A percentile compares a stretch with the other conserved stretches of the same genome.
phyloP scores from a whole-genome alignment of 1,140 invertebrate genomes.

The Idris sp. region DNA sequence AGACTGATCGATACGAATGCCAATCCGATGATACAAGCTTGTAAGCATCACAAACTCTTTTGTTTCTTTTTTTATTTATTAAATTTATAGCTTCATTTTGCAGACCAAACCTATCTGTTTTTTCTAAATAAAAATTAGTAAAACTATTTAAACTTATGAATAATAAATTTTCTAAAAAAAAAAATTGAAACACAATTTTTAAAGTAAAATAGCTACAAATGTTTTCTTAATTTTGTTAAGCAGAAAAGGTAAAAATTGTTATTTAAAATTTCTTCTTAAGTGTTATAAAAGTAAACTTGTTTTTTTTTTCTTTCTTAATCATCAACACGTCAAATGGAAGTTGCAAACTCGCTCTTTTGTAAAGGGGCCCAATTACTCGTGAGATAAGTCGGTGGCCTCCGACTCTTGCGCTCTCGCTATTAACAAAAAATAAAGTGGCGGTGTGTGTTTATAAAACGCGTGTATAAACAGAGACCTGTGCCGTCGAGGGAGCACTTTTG shows the following conservation, averaged over 20 bases:
- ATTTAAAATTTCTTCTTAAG: too few relatives aligned
- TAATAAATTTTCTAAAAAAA: too few relatives aligned
- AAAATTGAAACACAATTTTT: too few relatives aligned
- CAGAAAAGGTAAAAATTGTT: too few relatives aligned
- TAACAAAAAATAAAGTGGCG: slow-evolving; percentile 36
- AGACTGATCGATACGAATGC: slow-evolving; percentile 44
- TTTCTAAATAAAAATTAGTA: too few relatives aligned
- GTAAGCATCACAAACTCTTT: slow-evolving; percentile 14
- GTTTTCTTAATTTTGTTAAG: too few relatives aligned
- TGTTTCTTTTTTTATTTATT: slow-evolving; percentile 8
- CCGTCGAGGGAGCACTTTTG: slow-evolving; percentile 55
- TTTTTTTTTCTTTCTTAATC: too few relatives aligned
- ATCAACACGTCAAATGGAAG: too few relatives aligned
- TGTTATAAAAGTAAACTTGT: too few relatives aligned
- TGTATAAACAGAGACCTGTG: slow-evolving; percentile 11
- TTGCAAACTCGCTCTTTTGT: slow-evolving; percentile 18
- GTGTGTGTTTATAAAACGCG: slow-evolving; percentile 37
- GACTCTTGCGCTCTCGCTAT: slow-evolving; percentile 27
- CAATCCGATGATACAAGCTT: slow-evolving; percentile 38
- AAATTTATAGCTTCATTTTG: slow-evolving; percentile 14
- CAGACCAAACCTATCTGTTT: too few relatives aligned
- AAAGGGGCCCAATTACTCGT: slow-evolving; percentile 26
- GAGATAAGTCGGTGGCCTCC: slow-evolving; percentile 32
- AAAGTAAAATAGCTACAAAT: too few relatives aligned
- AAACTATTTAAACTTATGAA: too few relatives aligned